Percentiles rank a stretch among this genome's conserved stretches.
These are phyloP conservation scores for Cydia pomonella DNA, from an alignment of 1,140 invertebrate species.

Conservation along the genomic window DNA sequence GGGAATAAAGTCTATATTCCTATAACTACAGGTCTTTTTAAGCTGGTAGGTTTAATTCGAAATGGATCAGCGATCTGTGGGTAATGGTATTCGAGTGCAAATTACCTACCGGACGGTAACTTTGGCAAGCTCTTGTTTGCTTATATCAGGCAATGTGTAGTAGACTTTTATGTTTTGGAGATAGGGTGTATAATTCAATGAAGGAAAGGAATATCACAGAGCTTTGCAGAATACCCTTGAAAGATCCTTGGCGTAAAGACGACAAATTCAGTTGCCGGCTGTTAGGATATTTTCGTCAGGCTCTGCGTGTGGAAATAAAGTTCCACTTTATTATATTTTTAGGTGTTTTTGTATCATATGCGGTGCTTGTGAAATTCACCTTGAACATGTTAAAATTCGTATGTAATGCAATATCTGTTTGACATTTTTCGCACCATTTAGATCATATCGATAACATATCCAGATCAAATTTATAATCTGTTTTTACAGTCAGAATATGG, in stretches of 20 bases:
- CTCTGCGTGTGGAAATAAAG: not conserved
- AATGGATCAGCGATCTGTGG: conserved; percentile 16
- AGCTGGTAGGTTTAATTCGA: conserved; percentile 5
- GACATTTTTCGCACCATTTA: too few species aligned
- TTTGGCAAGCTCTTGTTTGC: not conserved
- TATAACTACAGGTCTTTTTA: not conserved
- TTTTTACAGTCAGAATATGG: too few species aligned
- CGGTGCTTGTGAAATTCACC: too few species aligned
- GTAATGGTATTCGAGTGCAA: conserved; percentile 21
- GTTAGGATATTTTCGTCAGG: not conserved
- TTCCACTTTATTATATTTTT: too few species aligned
- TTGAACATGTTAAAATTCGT: too few species aligned
- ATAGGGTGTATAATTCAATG: not conserved
- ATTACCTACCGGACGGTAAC: not conserved
- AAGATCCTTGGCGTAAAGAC: not conserved
- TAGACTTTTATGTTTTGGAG: not conserved
- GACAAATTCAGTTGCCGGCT: not conserved
- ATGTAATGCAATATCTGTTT: too few species aligned
- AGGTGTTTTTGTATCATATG: too few species aligned
- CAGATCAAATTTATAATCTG: too few species aligned
- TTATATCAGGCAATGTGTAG: not conserved
- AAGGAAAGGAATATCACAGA: not conserved
- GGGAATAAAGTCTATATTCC: not conserved
- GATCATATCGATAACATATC: too few species aligned
- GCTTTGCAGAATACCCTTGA: not conserved